These are phyloP conservation scores for Hirtodrosophila histrioides DNA, from an alignment of 2,888 invertebrate genomes.

Conservation along the genomic window DNA sequence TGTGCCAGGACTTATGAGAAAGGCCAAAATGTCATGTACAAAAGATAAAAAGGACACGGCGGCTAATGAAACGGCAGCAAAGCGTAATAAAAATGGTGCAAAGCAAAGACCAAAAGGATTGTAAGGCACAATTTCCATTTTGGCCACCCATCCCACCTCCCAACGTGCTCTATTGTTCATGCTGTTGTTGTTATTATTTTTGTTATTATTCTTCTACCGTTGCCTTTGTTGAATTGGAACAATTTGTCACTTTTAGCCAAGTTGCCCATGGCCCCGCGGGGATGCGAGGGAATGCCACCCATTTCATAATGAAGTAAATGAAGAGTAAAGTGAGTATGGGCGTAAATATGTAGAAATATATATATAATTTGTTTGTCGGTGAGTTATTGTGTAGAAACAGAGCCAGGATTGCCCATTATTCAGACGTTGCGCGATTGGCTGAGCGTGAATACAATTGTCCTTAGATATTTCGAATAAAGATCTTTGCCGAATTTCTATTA, in stretches of 20 bases:
- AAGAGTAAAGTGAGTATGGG: constrained; percentile 53
- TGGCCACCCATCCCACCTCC: constrained; percentile 21
- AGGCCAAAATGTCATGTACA: constrained; percentile 77
- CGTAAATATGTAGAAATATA: constrained; percentile 48
- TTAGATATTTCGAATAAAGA: too few relatives aligned
- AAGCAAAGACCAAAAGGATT: constrained; percentile 62
- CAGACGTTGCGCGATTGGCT: not conserved
- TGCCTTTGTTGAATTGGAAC: constrained; percentile 79
- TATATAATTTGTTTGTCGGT: constrained; percentile 38
- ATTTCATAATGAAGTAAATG: constrained; percentile 76
- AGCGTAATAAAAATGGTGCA: constrained; percentile 51
- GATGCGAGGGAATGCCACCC: constrained; percentile 7
- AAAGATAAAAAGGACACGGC: constrained; percentile 74
- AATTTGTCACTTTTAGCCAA: constrained; percentile 75
- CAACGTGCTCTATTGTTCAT: constrained; percentile 44
- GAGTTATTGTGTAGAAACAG: not conserved
- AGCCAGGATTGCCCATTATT: constrained; percentile 15
- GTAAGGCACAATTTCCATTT: constrained; percentile 57
- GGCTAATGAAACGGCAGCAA: constrained; percentile 71
- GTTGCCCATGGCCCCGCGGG: constrained; percentile 52
- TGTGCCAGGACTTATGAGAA: constrained; percentile 71
- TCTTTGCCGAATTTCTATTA: too few relatives aligned
- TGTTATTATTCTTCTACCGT: constrained; percentile 47
- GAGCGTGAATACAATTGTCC: too few relatives aligned
- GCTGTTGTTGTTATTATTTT: constrained; percentile 32